Evolutionary conservation across 1,140 invertebrate genomes (phyloP), one percentile per base, ranked within the genome.

Genomic region (Leptonema lineaticorne): DNA sequence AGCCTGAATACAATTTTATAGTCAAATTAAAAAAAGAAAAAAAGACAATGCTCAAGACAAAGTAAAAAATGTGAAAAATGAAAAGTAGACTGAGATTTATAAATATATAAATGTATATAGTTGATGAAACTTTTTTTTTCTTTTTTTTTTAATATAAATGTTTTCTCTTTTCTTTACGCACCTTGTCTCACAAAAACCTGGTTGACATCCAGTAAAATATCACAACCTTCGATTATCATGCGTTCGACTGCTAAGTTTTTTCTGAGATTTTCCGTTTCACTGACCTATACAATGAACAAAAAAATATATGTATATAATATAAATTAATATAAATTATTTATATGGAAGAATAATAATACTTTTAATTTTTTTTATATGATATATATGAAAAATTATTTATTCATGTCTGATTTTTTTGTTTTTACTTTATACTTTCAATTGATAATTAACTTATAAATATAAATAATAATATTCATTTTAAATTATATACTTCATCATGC

Each of bases 161-260:
- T 8, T 26, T 6, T 14, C 16, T 53, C 20, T 53, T 18, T 20
- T 24, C 9, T 11, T 24, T 29, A 72, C 78, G 82, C 78, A 89
- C 90, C 91, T 86, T 94, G 91, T 72, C 91, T 83, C 18, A 94
- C 91, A 79, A 93, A 94, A 14, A 95, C 92, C 85, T 97, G 94
- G 81, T 96, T 96, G 14, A 96, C 94, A 76, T 97, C 94, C 27
- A 97, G 82, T 46, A 97, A 82, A 74, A 97, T 95, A 78, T 97
- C 94, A 81, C 94, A 97, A 2, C 94, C 94, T 79, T 96, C 94
- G 0, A 95, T 89, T 57, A 97, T 97, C 93, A 97, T 96, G 64
- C 95, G 82, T 81, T 97, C 94, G 16, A 96, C 93, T 0, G 94
- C 92, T 69, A 97, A 81, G 77, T 97, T 97, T 78, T 96, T 96